Conservation (phyloP, 2,888 invertebrate species). For the Melanotus villosus region DNA sequence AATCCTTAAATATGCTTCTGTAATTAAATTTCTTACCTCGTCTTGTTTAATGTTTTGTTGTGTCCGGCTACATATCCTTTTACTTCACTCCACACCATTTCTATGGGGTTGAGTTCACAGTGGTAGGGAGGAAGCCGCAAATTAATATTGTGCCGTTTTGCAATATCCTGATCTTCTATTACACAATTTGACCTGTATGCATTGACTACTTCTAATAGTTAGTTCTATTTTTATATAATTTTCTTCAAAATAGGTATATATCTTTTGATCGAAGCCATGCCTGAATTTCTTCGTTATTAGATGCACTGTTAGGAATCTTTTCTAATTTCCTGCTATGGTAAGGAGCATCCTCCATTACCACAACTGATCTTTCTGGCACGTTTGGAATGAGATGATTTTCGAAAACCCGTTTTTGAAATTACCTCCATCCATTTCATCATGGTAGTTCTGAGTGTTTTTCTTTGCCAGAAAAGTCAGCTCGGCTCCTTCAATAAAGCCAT, state of each 20-base stretch:
- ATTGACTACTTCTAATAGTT: too few relatives aligned
- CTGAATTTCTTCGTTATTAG: not conserved
- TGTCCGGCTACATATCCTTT: slow-evolving; percentile 3
- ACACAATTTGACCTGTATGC: too few relatives aligned
- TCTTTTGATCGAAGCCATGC: not conserved
- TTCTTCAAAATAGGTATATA: slow-evolving; percentile 1
- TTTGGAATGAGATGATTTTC: not conserved
- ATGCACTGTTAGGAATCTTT: not conserved
- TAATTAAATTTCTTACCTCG: slow-evolving; percentile 5
- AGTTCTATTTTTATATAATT: not conserved
- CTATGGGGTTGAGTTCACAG: not conserved
- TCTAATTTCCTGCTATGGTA: too few relatives aligned
- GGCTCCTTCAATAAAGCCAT: not conserved
- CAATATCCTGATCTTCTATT: slow-evolving; percentile 7
- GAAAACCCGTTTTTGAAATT: not conserved
- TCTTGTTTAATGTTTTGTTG: not conserved
- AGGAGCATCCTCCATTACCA: not conserved
- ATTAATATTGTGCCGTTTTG: not conserved
- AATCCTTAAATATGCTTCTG: not conserved
- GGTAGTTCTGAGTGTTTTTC: not conserved
- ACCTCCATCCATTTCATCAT: not conserved
- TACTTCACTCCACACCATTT: slow-evolving; percentile 1
- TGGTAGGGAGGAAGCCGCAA: not conserved
- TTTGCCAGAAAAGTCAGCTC: not conserved
- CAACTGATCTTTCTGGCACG: not conserved